These are phyloP conservation scores for Oxycera nigricornis DNA, from an alignment of 2,888 invertebrate species.

Conservation along the genomic window DNA sequence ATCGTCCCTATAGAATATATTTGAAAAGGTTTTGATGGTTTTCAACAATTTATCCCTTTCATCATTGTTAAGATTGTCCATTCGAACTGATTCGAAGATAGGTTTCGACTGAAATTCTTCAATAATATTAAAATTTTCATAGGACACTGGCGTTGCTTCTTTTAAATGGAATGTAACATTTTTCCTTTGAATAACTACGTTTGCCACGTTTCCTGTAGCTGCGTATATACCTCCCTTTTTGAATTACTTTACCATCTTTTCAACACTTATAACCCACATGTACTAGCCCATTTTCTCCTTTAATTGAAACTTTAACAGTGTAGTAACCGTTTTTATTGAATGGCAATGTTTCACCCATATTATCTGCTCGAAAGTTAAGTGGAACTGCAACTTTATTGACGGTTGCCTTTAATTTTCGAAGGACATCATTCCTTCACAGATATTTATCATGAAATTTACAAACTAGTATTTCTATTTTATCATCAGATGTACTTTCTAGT, in stretches of 20 bases:
- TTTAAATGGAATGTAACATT: not conserved
- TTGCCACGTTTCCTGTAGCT: not conserved
- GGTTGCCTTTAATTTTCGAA: not conserved
- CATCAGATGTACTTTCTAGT: not conserved
- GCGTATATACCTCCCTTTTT: not conserved
- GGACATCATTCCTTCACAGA: not conserved
- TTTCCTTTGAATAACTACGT: not conserved
- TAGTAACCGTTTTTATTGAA: no score
- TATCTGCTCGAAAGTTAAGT: no score
- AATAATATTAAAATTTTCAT: not conserved
- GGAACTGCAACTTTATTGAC: not conserved
- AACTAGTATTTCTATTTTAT: no score
- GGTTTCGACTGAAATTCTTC: not conserved
- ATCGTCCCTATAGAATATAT: conserved; percentile 9
- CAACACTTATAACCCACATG: not conserved
- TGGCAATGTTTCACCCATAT: no score
- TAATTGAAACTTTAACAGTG: not conserved
- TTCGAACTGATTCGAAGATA: not conserved
- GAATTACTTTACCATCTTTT: not conserved
- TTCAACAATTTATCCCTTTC: not conserved
- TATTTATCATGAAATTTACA: not conserved
- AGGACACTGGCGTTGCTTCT: not conserved
- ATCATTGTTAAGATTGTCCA: not conserved
- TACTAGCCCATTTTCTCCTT: not conserved
- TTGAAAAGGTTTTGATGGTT: not conserved